A percentile compares a stretch with the other conserved stretches of the same genome.
Conservation (phyloP, 64 coral and sea anemone species). For the Cladopsammia gracilis region DNA sequence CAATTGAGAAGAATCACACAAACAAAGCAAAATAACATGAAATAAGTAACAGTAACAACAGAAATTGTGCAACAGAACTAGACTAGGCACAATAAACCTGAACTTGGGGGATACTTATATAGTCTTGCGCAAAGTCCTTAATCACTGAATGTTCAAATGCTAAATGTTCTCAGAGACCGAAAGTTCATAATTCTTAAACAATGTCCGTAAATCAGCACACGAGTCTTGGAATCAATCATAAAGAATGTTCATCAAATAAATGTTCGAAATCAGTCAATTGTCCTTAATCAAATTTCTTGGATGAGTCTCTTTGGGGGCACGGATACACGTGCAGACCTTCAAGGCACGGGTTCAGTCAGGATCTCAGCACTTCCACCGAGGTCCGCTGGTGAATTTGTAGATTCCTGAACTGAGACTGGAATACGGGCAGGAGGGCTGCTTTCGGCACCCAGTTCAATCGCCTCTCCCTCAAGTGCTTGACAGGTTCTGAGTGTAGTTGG, state of each 20-base stretch:
- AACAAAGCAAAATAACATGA: not conserved
- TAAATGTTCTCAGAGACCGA: not conserved
- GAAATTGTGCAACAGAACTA: not conserved
- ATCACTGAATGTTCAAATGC: not conserved
- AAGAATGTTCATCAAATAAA: constrained; percentile 2
- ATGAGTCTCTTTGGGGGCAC: constrained; percentile 58
- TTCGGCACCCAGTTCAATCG: not conserved
- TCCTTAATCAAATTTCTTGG: constrained; percentile 56
- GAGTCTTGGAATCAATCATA: not conserved
- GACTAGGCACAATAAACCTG: not conserved
- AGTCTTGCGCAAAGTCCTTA: not conserved
- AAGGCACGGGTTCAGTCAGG: constrained; percentile 21
- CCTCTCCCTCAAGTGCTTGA: not conserved
- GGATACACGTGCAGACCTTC: constrained; percentile 39
- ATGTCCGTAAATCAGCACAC: not conserved
- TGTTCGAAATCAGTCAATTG: not conserved
- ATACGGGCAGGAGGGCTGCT: not conserved
- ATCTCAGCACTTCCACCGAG: not conserved
- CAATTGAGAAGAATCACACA: constrained; percentile 10
- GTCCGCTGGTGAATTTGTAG: not conserved
- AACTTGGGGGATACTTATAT: not conserved
- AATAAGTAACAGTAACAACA: not conserved
- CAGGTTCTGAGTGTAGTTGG: not conserved
- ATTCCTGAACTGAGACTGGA: constrained; percentile 17
- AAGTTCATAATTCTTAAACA: not conserved